Evolutionary conservation across 2,113 vertebrate species (phyloP), one percentile per base, ranked within the genome.

Genomic region (Rhinolophus ferrumequinum): DNA sequence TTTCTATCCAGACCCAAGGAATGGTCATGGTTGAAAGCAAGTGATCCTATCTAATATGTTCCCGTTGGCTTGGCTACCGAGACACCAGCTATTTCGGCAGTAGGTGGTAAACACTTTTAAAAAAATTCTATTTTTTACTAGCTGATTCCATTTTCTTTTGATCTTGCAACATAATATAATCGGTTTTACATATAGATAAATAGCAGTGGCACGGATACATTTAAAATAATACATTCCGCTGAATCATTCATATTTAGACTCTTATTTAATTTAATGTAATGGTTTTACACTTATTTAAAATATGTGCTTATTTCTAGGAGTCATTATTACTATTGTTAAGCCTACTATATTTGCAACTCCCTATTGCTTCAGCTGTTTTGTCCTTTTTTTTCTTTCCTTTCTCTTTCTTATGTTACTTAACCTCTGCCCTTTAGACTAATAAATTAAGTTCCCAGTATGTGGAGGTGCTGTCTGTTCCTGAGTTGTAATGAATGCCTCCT

Each of bases 401-500:
- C 14, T 67, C 30, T 88, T 52, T 92, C 47, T 81, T 35, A 41
- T 93, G 72, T 85, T 93, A 84, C 75, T 94, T 97, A 96, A 95
- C 52, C 94, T 83, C 60, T 96, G 70, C 24, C 80, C 47, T 35
- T 90, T 60, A 80, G 50, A 92, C 89, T 97, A 95, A 85, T 97
- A 97, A 97, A 96, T 95, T 97, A 93, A 93, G 26, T 88, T 88
- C 66, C 70, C 52, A 13, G 24, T 30, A 73, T 75, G 60, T 73
- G 69, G 56, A 94, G 60, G 35, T 88, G 56, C 58, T 92, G 64
- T 95, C 82, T 69, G 19, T 77, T 79, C 33, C 92, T 96, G 70
- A 62, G 92, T 50, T 88, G 50, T 96, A 97, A 97, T 88, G 70
- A 97, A 97, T 93, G 95, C 28, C n/a, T 95, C 62, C 89, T 92